A percentile compares a stretch with the other conserved stretches of the same genome.
Evolutionary conservation across 2,113 vertebrate genomes (phyloP).

Genomic region (Oncorhynchus keta): DNA sequence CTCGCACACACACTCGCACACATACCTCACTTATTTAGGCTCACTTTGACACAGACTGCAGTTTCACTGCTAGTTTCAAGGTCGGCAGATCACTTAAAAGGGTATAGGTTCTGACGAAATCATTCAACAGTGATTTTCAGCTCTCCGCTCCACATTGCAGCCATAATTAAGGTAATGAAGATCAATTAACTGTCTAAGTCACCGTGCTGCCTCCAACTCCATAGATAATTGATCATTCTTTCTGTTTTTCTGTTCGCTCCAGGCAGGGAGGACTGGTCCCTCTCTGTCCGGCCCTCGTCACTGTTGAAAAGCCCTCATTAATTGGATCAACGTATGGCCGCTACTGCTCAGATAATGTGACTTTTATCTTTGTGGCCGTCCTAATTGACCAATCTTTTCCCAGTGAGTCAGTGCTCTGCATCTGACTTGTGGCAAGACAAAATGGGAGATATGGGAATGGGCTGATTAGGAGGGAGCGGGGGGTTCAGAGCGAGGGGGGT

Average conservation of each 20-base stretch:
- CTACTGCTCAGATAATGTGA: conserved; percentile 42
- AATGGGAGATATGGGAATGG: conserved; percentile 20
- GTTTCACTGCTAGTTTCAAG: conserved; percentile 52
- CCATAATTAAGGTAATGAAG: conserved; percentile 74
- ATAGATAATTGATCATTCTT: conserved; percentile 27
- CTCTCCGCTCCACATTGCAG: conserved; percentile 52
- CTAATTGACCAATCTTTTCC: conserved; percentile 55
- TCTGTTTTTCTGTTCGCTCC: conserved; percentile 16
- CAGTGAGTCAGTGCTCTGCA: not conserved
- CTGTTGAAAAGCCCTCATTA: conserved; percentile 34
- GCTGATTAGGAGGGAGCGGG: conserved; percentile 10
- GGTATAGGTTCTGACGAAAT: conserved; percentile 23
- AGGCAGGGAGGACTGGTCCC: conserved; percentile 2
- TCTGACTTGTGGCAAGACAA: conserved; percentile 38
- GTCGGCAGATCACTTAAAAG: conserved; percentile 53
- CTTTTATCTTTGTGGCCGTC: conserved; percentile 53
- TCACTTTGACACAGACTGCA: conserved; percentile 6
- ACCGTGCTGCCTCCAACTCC: conserved; percentile 30
- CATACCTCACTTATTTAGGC: not conserved
- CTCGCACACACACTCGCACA: not conserved
- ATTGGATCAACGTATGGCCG: conserved; percentile 51
- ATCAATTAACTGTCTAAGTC: conserved; percentile 66
- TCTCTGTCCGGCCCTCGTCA: conserved; percentile 8
- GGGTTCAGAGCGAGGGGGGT: conserved; percentile 33
- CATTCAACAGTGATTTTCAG: conserved; percentile 42